Evolutionary conservation across 2,113 vertebrate species (phyloP).

Genomic region (Chlamydotis undulata): DNA sequence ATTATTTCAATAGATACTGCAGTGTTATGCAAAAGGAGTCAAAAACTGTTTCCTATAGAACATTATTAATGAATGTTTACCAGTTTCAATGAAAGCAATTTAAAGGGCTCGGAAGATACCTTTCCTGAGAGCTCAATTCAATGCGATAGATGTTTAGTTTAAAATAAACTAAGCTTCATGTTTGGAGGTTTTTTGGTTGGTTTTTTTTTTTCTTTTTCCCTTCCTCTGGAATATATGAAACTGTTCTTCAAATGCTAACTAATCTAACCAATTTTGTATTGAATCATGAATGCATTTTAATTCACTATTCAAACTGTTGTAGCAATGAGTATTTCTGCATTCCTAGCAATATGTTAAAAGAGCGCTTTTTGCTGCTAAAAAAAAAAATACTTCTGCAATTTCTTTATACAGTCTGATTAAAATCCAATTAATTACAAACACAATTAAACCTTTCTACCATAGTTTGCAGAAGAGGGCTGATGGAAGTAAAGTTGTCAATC

Average conservation of each 20-base stretch:
- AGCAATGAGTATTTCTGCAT: constrained; percentile 56
- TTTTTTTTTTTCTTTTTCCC: not conserved
- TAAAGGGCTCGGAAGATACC: constrained; percentile 58
- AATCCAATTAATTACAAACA: constrained; percentile 69
- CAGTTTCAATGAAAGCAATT: constrained; percentile 58
- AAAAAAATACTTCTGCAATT: not conserved
- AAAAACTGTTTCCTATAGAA: constrained; percentile 67
- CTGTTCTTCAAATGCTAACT: constrained; percentile 69
- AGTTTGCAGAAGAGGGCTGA: constrained; percentile 16
- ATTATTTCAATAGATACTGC: constrained; percentile 65
- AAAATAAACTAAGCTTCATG: constrained; percentile 53
- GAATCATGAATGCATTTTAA: constrained; percentile 69
- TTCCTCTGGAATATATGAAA: constrained; percentile 24
- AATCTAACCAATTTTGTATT: constrained; percentile 67
- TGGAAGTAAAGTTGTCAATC: constrained; percentile 42
- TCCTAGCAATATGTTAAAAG: constrained; percentile 34
- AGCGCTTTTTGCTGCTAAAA: not conserved
- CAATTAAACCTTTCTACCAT: constrained; percentile 47
- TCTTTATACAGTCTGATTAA: constrained; percentile 64
- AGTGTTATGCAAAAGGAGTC: constrained; percentile 35
- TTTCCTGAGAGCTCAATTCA: constrained; percentile 65
- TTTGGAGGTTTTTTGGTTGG: not conserved
- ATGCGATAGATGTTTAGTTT: constrained; percentile 8
- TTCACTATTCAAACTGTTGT: constrained; percentile 55
- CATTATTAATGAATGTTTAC: constrained; percentile 74